Percentiles rank a stretch among this genome's conserved stretches.
phyloP scores from a whole-genome alignment of 2,888 invertebrate genomes.

The Mythimna impura region DNA sequence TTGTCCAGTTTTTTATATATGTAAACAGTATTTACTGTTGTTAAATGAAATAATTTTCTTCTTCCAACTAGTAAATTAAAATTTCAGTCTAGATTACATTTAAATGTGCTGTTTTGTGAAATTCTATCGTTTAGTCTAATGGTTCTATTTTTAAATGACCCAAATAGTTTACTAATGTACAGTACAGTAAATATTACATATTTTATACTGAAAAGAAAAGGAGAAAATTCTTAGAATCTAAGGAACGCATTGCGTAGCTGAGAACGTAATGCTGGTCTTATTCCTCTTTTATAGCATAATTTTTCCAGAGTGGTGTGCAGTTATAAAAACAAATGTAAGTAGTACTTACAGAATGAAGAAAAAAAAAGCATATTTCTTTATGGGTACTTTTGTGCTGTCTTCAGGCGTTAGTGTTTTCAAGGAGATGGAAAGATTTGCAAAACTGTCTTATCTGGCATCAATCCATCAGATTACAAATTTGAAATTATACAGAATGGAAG shows the following conservation, averaged over 20 bases:
- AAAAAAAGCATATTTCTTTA: slow-evolving; percentile 27
- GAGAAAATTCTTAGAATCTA: background rate
- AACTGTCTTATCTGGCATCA: background rate
- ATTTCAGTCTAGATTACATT: background rate
- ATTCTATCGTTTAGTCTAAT: slow-evolving; percentile 39
- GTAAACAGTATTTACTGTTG: no score
- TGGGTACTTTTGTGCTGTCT: background rate
- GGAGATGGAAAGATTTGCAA: background rate
- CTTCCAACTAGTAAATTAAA: background rate
- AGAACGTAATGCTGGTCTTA: slow-evolving; percentile 9
- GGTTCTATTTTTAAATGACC: slow-evolving; percentile 28
- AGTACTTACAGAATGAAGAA: slow-evolving; percentile 39
- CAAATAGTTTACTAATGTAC: slow-evolving; percentile 10
- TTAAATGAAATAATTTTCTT: background rate
- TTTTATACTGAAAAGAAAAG: slow-evolving; percentile 5
- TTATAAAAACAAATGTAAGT: slow-evolving; percentile 38
- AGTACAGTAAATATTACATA: background rate
- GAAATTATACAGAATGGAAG: no score
- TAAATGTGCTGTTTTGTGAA: slow-evolving; percentile 19
- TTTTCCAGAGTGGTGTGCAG: slow-evolving; percentile 33
- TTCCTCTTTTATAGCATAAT: slow-evolving; percentile 34
- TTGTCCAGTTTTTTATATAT: no score
- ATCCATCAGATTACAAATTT: no score
- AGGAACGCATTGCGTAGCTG: background rate
- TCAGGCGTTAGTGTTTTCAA: slow-evolving; percentile 12